These are phyloP conservation scores for Sphyrna mokarran DNA, from an alignment of 2,113 vertebrate species.

Conservation along the genomic window DNA sequence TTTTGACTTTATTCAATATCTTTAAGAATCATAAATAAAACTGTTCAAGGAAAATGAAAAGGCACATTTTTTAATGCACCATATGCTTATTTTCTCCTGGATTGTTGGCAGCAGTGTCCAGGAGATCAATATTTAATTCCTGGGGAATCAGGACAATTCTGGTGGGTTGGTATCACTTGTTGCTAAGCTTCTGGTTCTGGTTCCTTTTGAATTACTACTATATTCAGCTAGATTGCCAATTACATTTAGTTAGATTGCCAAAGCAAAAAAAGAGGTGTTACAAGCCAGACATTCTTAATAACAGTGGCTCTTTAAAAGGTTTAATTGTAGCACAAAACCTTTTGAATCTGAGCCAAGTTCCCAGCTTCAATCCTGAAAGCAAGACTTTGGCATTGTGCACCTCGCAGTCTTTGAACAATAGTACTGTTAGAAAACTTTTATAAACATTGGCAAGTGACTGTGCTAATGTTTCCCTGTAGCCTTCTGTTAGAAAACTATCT, in stretches of 20 bases:
- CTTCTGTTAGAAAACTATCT: background rate
- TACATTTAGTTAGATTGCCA: background rate
- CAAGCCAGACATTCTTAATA: background rate
- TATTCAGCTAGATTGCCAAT: background rate
- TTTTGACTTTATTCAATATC: background rate
- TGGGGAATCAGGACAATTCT: constrained; percentile 3
- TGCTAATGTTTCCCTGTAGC: constrained; percentile 31
- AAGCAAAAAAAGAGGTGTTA: constrained; percentile 2
- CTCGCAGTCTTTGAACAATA: background rate
- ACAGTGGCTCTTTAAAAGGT: constrained; percentile 16
- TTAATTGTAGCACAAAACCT: constrained; percentile 7
- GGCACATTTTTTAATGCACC: background rate
- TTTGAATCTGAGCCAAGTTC: constrained; percentile 20
- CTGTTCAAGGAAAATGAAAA: background rate
- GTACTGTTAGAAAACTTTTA: constrained; percentile 23
- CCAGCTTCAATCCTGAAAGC: constrained; percentile 36
- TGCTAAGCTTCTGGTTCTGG: background rate
- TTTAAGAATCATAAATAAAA: background rate
- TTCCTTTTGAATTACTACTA: constrained; percentile 2
- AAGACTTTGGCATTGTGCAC: constrained; percentile 23
- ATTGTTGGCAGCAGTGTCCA: background rate
- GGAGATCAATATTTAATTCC: background rate
- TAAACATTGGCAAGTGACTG: constrained; percentile 31
- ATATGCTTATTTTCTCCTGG: background rate
- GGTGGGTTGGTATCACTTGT: background rate